Percentiles rank a stretch among this genome's conserved stretches.
phyloP scores from a whole-genome alignment of 2,113 vertebrate species.

The Rhea americana region DNA sequence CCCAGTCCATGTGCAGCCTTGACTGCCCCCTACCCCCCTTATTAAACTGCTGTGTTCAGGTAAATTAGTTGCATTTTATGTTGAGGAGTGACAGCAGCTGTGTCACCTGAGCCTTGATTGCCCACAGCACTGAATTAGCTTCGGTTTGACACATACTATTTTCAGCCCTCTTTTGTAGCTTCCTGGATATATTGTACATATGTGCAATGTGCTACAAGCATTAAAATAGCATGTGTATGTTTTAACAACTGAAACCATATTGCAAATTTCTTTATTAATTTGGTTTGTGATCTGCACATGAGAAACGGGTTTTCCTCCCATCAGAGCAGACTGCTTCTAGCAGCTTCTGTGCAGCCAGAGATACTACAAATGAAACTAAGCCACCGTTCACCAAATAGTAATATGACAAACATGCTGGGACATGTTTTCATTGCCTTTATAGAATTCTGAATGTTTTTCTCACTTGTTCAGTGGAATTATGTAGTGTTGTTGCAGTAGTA shows the following conservation, averaged over 20 bases:
- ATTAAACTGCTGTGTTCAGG: background rate
- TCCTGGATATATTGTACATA: background rate
- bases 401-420: rapidly evolving
- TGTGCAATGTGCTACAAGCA: background rate
- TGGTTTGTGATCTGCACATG: background rate
- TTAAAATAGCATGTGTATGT: background rate
- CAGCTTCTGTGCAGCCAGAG: background rate
- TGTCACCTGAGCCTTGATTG: background rate
- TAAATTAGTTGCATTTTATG: background rate
- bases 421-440: background rate
- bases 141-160: rapidly evolving
- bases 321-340: background rate
- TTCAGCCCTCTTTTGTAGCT: background rate
- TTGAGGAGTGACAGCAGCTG: background rate
- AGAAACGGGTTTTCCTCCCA: background rate
- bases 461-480: background rate
- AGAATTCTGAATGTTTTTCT: background rate
- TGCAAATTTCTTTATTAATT: background rate
- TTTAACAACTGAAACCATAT: background rate
- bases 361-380: background rate
- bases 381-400: background rate
- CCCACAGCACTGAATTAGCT: background rate
- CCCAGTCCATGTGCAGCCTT: background rate
- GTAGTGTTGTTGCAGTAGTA: background rate
- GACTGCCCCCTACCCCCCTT: background rate